Base-by-base conservation (phyloP, 2,888 invertebrate genomes). In the Idaea biselata region DNA sequence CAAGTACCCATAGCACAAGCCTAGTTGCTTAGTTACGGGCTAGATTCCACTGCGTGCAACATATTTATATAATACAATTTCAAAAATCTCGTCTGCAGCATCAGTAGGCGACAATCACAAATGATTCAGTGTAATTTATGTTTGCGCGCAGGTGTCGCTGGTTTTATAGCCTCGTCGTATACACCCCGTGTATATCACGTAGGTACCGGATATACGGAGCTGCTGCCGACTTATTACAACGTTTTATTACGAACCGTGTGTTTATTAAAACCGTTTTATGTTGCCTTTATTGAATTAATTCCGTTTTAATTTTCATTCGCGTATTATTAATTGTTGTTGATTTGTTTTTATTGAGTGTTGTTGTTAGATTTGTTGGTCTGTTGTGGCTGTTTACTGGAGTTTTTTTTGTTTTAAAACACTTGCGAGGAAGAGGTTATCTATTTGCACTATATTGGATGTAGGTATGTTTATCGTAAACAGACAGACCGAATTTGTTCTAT, bases 51-150 rank as follows among this genome's bases (percentile, higher is more conserved):
- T 14, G 44, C 11, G 6, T 44, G 3, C 44, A 14, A 14, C 2
- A n/a, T n/a, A n/a, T n/a, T n/a, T n/a, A n/a, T n/a, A n/a, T n/a
- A n/a, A n/a, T n/a, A n/a, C n/a, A 33, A 11, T 44, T 44, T 44
- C 11, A 44, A 3, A 11, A 8, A 14, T 44, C 65, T 31, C 67
- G 74, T 72, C 68, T 73, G 63, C 55, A 4, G 0, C 18, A 31
- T 58, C 63, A 18, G 8, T 31, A 44, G 60, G 63, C 65, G 65
- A 70, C 75, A 75, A 73, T 75, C 75, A 68, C 72, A 71, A 75
- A 75, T 73, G 72, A 73, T 70, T 69, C 61, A 62, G 44, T 44
- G 57, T 73, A 71, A 72, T 73, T 73, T 72, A 73, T 70, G 67
- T 61, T 63, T 54, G 66, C 31, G 63, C 68, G 65, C 73, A 73